phyloP scores from a whole-genome alignment of 2,888 invertebrate species.

The Ctenicera cuprea region DNA sequence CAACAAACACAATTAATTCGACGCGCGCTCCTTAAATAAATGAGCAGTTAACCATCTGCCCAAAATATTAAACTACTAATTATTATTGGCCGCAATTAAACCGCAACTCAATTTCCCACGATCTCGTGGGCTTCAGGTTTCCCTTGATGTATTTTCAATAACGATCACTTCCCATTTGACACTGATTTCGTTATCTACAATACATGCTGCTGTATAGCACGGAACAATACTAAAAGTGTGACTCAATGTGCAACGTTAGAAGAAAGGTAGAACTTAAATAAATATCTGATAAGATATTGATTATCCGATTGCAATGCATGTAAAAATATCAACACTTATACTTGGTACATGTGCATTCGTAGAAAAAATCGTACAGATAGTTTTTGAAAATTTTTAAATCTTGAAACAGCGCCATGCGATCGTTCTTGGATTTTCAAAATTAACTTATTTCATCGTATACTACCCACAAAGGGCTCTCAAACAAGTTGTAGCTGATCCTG shows the following conservation, averaged over 20 bases:
- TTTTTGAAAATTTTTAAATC: no score
- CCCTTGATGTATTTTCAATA: slow-evolving; percentile 7
- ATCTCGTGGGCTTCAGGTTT: slow-evolving; percentile 1
- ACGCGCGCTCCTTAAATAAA: background rate
- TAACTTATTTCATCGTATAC: no score
- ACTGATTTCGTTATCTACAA: background rate
- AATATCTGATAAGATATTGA: background rate
- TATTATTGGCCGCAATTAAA: slow-evolving; percentile 1
- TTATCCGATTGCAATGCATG: no score
- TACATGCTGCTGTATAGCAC: background rate
- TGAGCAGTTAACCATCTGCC: background rate
- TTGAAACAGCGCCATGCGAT: no score
- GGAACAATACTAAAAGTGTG: background rate
- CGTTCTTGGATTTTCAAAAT: no score
- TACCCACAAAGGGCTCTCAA: no score
- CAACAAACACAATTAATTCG: slow-evolving; percentile 1
- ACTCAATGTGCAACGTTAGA: background rate
- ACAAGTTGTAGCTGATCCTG: no score
- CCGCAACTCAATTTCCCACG: background rate
- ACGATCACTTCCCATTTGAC: background rate
- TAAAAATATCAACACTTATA: no score
- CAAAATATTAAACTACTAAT: slow-evolving; percentile 4
- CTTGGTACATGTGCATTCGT: no score
- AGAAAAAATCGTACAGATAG: no score
- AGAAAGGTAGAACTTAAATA: background rate